Conservation (phyloP, 2,888 invertebrate species). For the Agriotes lineatus region DNA sequence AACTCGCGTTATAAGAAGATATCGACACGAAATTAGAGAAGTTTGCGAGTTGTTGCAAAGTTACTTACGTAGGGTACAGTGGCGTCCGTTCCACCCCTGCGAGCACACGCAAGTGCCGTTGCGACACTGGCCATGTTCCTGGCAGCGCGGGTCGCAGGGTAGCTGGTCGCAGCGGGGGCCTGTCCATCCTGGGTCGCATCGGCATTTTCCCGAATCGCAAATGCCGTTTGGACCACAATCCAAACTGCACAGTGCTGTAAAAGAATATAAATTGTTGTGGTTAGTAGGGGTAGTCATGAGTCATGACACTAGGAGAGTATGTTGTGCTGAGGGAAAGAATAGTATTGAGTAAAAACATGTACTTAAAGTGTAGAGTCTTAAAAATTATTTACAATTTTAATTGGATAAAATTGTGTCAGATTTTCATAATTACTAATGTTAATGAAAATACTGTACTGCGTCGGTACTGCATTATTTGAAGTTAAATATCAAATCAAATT, state of each 20-base stretch:
- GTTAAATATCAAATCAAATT: too few relatives aligned
- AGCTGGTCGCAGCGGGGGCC: slow-evolving; percentile 92
- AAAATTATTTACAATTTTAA: too few relatives aligned
- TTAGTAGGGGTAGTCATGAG: too few relatives aligned
- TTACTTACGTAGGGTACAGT: slow-evolving; percentile 94
- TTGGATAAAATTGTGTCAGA: too few relatives aligned
- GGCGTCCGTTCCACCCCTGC: slow-evolving; percentile 98
- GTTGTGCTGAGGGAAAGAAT: too few relatives aligned
- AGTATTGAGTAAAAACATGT: too few relatives aligned
- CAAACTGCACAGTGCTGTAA: slow-evolving; percentile 87
- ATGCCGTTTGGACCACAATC: slow-evolving; percentile 96
- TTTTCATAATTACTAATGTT: too few relatives aligned
- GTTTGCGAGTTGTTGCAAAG: slow-evolving; percentile 42
- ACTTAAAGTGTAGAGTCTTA: too few relatives aligned
- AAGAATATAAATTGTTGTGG: too few relatives aligned
- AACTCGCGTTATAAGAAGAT: slow-evolving; percentile 19
- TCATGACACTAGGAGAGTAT: too few relatives aligned
- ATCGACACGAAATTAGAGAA: slow-evolving; percentile 46
- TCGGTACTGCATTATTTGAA: too few relatives aligned
- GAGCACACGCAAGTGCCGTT: slow-evolving; percentile 98
- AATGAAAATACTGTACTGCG: too few relatives aligned
- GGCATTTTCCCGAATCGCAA: slow-evolving; percentile 92
- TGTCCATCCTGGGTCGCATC: slow-evolving; percentile 93
- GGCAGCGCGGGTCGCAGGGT: slow-evolving; percentile 92
- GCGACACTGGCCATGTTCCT: slow-evolving; percentile 95